These are phyloP conservation scores for Caenorhabditis sp. DNA, from an alignment of 2,888 invertebrate species.

Conservation along the genomic window DNA sequence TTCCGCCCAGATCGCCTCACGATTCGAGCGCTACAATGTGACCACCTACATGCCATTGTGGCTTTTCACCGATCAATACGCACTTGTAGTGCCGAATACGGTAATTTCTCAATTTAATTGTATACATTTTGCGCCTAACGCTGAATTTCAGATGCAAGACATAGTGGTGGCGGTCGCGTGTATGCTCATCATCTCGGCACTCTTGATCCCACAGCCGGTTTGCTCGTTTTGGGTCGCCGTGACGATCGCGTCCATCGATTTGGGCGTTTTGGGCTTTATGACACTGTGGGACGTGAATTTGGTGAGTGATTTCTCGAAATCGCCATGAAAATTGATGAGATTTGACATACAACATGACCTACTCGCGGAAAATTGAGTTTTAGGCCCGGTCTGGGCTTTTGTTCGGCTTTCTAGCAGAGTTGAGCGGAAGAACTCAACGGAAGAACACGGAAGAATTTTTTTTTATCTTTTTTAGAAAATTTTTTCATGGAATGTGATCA, in stretches of 20 bases:
- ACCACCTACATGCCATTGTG: constrained; percentile 77
- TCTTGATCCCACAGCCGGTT: constrained; percentile 92
- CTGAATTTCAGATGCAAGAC: constrained; percentile 67
- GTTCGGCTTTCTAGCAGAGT: too few species aligned
- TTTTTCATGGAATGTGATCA: too few species aligned
- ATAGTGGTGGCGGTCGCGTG: constrained; percentile 85
- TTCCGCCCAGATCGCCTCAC: constrained; percentile 57
- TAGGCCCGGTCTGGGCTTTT: too few species aligned
- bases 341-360: too few species aligned
- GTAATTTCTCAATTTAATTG: constrained; percentile 24
- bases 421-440: too few species aligned
- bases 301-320: too few species aligned
- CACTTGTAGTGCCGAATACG: constrained; percentile 74
- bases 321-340: too few species aligned
- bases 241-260: constrained; percentile 92
- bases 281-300: constrained; percentile 89
- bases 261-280: constrained; percentile 95
- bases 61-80: constrained; percentile 78
- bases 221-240: constrained; percentile 93
- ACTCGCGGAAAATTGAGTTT: too few species aligned
- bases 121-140: not conserved
- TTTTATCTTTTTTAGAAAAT: too few species aligned
- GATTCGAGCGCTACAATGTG: constrained; percentile 68
- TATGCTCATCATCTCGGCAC: constrained; percentile 93
- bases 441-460: too few species aligned